phyloP scores from a whole-genome alignment of 1,140 invertebrate species.

The Goniozus legneri region DNA sequence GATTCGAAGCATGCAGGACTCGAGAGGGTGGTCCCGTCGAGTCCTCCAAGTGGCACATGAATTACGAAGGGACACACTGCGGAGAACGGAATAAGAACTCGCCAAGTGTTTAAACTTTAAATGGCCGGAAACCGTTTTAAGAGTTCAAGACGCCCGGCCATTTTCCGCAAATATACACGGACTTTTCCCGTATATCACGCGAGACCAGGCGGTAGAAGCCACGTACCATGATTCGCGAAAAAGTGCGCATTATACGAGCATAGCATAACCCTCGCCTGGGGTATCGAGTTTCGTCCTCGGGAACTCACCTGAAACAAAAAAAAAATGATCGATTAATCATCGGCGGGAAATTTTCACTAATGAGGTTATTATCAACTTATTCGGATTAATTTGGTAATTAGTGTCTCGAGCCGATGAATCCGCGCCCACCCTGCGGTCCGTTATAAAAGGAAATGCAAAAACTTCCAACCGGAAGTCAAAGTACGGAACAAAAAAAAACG shows the following conservation, averaged over 20 bases:
- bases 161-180: constrained; percentile 18
- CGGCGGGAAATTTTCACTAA: no score
- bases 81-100: constrained; percentile 28
- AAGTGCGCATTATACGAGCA: no score
- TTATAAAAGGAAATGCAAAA: no score
- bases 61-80: constrained; percentile 27
- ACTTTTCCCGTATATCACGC: constrained; percentile 24
- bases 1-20: no score
- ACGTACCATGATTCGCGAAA: no score
- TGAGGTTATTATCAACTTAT: no score
- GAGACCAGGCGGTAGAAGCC: no score
- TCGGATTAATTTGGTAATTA: no score
- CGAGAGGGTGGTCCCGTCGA: constrained; percentile 9
- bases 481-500: constrained; percentile 1
- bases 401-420: no score
- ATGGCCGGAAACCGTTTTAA: constrained; percentile 33
- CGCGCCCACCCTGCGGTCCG: no score
- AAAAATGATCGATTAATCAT: no score
- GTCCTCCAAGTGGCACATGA: constrained; percentile 22
- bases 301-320: constrained; percentile 22
- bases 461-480: constrained; percentile 24
- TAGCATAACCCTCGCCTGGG: no score
- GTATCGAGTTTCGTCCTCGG: background rate
- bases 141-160: constrained; percentile 23
- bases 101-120: constrained; percentile 33